Conservation (phyloP, 2,113 vertebrate species). For the Apaloderma vittatum region DNA sequence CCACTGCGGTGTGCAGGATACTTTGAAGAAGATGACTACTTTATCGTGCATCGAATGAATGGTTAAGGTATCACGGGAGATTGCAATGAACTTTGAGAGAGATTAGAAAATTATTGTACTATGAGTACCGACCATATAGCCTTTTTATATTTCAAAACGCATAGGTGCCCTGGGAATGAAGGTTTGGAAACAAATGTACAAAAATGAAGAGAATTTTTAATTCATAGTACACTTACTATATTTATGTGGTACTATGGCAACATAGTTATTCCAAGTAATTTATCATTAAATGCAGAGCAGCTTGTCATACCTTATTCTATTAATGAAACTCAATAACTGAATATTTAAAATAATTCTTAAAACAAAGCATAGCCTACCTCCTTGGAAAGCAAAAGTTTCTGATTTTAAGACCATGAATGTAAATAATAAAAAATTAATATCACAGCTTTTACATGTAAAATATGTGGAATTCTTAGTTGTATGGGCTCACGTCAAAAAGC, state of each 20-base stretch:
- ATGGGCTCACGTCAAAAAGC: neutral
- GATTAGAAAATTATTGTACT: neutral
- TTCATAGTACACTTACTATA: constrained; percentile 40
- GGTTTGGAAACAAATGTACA: constrained; percentile 23
- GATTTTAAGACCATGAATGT: neutral
- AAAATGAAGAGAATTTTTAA: constrained; percentile 3
- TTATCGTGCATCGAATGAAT: neutral
- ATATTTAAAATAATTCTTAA: constrained; percentile 12
- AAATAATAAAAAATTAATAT: neutral
- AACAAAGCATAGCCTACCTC: neutral
- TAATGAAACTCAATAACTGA: constrained; percentile 36
- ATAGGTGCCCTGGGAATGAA: neutral
- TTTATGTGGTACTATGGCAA: constrained; percentile 66
- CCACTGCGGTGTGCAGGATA: neutral
- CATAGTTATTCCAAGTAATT: constrained; percentile 61
- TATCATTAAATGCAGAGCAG: constrained; percentile 46
- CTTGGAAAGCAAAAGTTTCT: neutral
- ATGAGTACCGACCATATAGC: neutral
- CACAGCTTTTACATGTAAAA: neutral
- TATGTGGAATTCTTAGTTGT: neutral
- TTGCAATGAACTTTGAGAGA: neutral
- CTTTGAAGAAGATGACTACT: neutral
- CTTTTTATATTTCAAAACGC: neutral
- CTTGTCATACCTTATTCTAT: constrained; percentile 40
- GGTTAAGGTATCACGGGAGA: neutral